Evolutionary conservation across 1,140 invertebrate species (phyloP).

Genomic region (Drosophila repletoides): DNA sequence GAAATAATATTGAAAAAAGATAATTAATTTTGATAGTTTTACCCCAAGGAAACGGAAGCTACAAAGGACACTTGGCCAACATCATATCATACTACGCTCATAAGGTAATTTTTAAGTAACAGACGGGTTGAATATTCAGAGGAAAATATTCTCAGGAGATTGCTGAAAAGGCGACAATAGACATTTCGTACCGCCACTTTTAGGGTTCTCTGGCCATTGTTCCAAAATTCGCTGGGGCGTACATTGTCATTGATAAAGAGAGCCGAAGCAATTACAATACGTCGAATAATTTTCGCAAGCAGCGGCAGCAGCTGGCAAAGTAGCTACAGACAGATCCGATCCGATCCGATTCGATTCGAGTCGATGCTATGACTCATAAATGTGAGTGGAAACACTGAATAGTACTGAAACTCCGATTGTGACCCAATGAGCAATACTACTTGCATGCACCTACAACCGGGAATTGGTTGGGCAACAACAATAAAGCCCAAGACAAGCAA

Average conservation of each 20-base stretch:
- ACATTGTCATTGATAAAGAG: conserved; percentile 57
- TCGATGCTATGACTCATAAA: conserved; percentile 63
- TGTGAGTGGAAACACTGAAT: conserved; percentile 13
- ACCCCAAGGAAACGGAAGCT: no score
- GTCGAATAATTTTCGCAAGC: conserved; percentile 60
- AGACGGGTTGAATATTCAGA: no score
- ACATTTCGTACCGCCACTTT: not conserved
- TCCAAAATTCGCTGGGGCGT: conserved; percentile 23
- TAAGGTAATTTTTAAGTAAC: no score
- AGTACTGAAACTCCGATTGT: conserved; percentile 47
- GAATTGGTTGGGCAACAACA: conserved; percentile 52
- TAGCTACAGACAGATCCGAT: conserved; percentile 50
- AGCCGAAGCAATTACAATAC: conserved; percentile 68
- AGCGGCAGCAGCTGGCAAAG: conserved; percentile 42
- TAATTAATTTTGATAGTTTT: no score
- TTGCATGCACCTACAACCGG: conserved; percentile 64
- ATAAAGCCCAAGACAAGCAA: conserved; percentile 65
- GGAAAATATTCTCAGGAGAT: not conserved
- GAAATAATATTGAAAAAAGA: no score
- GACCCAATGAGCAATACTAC: conserved; percentile 78
- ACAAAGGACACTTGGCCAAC: no score
- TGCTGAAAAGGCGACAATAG: conserved; percentile 3
- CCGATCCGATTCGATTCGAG: no score
- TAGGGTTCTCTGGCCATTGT: conserved; percentile 54
- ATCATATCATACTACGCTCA: no score